A percentile compares a stretch with the other conserved stretches of the same genome.
These are phyloP conservation scores for Leptobrachium ailaonicum DNA, from an alignment of 2,113 vertebrate species.

Conservation along the genomic window DNA sequence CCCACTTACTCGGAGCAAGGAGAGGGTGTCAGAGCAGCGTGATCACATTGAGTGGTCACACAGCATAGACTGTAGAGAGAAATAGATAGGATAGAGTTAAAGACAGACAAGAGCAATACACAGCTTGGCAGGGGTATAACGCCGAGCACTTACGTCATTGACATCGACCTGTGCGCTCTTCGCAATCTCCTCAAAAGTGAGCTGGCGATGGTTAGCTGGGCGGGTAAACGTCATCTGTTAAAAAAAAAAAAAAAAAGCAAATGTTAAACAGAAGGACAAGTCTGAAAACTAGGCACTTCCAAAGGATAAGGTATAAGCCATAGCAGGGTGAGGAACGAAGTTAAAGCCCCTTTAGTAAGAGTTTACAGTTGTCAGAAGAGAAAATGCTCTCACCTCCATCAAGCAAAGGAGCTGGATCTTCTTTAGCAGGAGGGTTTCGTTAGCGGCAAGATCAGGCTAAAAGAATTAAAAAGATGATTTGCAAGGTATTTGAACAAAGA, in stretches of 20 bases:
- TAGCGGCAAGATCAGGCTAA: conserved; percentile 90
- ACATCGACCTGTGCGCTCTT: conserved; percentile 88
- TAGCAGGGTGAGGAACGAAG: too few species aligned
- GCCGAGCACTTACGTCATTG: conserved; percentile 77
- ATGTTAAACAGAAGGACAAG: background rate
- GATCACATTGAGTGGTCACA: too few species aligned
- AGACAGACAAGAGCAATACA: too few species aligned
- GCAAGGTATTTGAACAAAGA: background rate
- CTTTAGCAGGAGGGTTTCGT: conserved; percentile 88
- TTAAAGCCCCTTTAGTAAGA: too few species aligned
- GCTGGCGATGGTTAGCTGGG: conserved; percentile 92
- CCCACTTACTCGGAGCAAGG: too few species aligned
- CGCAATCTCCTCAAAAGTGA: conserved; percentile 93
- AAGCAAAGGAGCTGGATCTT: conserved; percentile 95
- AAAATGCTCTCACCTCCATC: conserved; percentile 84
- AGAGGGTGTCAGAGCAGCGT: too few species aligned
- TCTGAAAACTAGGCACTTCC: too few species aligned
- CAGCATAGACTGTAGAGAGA: too few species aligned
- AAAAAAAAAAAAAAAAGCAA: background rate
- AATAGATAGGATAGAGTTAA: too few species aligned
- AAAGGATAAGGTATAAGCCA: too few species aligned
- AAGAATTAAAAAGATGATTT: background rate
- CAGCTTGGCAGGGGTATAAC: too few species aligned
- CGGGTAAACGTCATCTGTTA: conserved; percentile 96
- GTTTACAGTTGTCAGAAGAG: too few species aligned